These are phyloP conservation scores for Aleiodes testaceus DNA, from an alignment of 2,888 invertebrate species.

Conservation along the genomic window DNA sequence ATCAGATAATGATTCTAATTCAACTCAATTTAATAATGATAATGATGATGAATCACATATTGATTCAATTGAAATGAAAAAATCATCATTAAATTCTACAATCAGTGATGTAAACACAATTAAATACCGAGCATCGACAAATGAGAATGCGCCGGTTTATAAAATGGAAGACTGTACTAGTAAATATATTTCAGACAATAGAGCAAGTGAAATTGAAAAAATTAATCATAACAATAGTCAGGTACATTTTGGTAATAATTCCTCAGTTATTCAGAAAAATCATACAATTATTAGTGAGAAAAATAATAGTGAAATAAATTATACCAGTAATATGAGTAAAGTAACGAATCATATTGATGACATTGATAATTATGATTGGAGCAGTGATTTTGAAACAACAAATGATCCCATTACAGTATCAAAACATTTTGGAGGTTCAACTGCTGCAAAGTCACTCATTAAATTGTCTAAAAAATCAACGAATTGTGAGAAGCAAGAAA, in stretches of 20 bases:
- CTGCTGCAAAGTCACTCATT: background rate
- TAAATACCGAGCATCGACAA: too few relatives aligned
- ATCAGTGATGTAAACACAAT: too few relatives aligned
- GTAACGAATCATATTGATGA: slow-evolving; percentile 8
- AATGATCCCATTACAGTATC: slow-evolving; percentile 28
- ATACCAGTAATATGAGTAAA: background rate
- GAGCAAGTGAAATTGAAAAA: background rate
- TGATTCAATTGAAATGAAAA: too few relatives aligned
- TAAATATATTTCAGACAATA: background rate
- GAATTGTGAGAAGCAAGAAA: background rate
- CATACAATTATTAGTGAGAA: slow-evolving; percentile 1
- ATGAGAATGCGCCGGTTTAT: background rate
- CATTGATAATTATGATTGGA: slow-evolving; percentile 57
- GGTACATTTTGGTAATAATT: too few relatives aligned
- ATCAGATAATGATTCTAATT: slow-evolving; percentile 29
- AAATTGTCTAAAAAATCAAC: background rate
- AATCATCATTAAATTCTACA: too few relatives aligned
- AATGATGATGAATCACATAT: background rate
- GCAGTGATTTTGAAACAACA: slow-evolving; percentile 54
- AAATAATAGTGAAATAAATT: background rate
- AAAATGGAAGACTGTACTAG: too few relatives aligned
- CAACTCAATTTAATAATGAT: background rate
- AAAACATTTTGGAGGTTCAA: slow-evolving; percentile 22
- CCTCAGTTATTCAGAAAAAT: too few relatives aligned
- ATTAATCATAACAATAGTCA: background rate